phyloP scores from a whole-genome alignment of 2,888 invertebrate genomes.

The Prionchulus punctatus region DNA sequence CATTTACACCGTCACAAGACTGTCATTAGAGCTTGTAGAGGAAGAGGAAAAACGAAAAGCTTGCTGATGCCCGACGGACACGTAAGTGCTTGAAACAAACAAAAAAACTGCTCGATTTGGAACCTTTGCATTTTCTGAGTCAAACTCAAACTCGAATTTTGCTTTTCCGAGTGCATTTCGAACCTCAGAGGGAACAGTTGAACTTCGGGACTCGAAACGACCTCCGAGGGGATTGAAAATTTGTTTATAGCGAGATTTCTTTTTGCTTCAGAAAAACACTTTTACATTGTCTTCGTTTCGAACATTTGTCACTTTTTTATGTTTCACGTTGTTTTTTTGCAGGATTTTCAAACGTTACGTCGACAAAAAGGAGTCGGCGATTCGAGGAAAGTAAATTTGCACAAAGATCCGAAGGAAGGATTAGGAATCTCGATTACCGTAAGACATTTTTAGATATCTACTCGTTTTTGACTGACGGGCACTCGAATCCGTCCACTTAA shows the following conservation, averaged over 20 bases:
- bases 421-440: slow-evolving; percentile 70
- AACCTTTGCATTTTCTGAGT: too few species aligned
- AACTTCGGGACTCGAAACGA: too few species aligned
- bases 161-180: too few species aligned
- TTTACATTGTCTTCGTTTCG: too few species aligned
- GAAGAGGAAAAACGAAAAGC: slow-evolving; percentile 28
- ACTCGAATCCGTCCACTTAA: too few species aligned
- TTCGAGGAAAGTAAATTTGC: slow-evolving; percentile 45
- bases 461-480: too few species aligned
- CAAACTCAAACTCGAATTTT: too few species aligned
- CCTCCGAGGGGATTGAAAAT: too few species aligned
- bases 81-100: slow-evolving; percentile 15
- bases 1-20: slow-evolving; percentile 68
- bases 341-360: slow-evolving; percentile 33
- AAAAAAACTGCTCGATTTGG: not conserved
- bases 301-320: too few species aligned
- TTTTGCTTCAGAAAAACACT: too few species aligned
- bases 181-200: too few species aligned
- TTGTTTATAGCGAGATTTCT: too few species aligned
- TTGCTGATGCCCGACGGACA: slow-evolving; percentile 32
- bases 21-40: slow-evolving; percentile 45
- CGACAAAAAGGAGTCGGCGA: slow-evolving; percentile 36
- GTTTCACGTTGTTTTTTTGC: not conserved
- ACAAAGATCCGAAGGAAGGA: slow-evolving; percentile 57
- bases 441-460: slow-evolving; percentile 30